Percentiles rank a stretch among this genome's conserved stretches.
Conservation (phyloP, 2,113 vertebrate species). For the Turnix velox region DNA sequence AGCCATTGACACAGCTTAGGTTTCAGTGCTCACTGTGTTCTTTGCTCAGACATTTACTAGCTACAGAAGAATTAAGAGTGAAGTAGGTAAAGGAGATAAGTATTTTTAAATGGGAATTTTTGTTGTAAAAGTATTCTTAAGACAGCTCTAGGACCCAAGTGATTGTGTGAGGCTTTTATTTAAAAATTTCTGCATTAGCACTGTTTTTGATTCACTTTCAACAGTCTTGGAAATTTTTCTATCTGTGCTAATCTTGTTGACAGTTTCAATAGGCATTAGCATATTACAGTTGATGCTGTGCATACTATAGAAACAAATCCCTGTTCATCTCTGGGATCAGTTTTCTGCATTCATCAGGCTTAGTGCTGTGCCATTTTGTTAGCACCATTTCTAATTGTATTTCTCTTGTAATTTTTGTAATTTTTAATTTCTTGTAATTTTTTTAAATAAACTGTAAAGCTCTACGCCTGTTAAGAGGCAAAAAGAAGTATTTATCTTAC, state of each 20-base stretch:
- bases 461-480: not conserved
- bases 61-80: not conserved
- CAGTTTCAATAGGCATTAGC: not conserved
- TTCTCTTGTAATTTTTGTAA: not conserved
- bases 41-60: not conserved
- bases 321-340: rapidly evolving
- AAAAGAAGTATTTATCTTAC: not conserved
- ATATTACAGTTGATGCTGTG: not conserved
- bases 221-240: not conserved
- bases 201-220: not conserved
- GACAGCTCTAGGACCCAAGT: not conserved
- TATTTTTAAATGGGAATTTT: not conserved
- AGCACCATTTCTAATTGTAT: not conserved
- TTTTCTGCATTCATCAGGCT: not conserved
- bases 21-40: not conserved
- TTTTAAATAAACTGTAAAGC: not conserved
- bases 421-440: not conserved
- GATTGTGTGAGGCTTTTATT: not conserved
- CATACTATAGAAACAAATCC: not conserved
- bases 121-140: not conserved
- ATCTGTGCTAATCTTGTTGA: not conserved
- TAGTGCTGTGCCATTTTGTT: not conserved
- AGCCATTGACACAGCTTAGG: not conserved
- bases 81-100: not conserved
- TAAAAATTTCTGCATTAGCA: not conserved